Percentiles rank a stretch among this genome's conserved stretches.
phyloP scores from a whole-genome alignment of 1,140 invertebrate genomes.

The Sinonovacula constricta region DNA sequence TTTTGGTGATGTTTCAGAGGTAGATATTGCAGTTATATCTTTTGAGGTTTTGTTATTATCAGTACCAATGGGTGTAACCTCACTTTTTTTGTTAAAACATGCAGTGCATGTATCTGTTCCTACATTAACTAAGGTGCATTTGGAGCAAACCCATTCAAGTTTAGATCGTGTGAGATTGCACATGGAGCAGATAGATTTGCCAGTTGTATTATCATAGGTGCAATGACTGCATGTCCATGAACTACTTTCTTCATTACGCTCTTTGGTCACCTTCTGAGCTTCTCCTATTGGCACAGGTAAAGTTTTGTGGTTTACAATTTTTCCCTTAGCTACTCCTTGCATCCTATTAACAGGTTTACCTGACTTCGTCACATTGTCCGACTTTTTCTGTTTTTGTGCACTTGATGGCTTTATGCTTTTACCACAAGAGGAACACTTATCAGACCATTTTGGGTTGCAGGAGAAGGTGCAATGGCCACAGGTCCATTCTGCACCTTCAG shows the following conservation, averaged over 20 bases:
- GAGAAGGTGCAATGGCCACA: conserved; percentile 66
- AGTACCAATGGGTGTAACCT: not conserved
- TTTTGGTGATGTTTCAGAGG: no score
- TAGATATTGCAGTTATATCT: no score
- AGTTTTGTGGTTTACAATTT: conserved; percentile 33
- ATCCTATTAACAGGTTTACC: conserved; percentile 33
- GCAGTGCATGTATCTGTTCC: conserved; percentile 89
- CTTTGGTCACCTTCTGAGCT: not conserved
- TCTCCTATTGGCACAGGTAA: conserved; percentile 20
- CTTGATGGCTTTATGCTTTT: conserved; percentile 40
- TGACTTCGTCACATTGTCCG: not conserved
- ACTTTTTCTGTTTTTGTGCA: not conserved
- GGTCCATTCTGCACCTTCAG: conserved; percentile 63
- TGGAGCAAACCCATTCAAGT: conserved; percentile 89
- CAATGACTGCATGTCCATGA: conserved; percentile 62
- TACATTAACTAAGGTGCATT: conserved; percentile 91
- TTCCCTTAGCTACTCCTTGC: not conserved
- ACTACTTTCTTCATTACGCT: no score
- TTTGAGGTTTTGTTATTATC: conserved; percentile 1
- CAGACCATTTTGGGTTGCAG: conserved; percentile 64
- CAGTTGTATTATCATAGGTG: conserved; percentile 57
- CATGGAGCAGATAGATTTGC: conserved; percentile 46
- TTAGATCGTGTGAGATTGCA: conserved; percentile 45
- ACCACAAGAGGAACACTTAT: conserved; percentile 62
- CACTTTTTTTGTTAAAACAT: conserved; percentile 81